phyloP scores from a whole-genome alignment of 2,797 vertebrate species.

The Scomberomorus guttatus region DNA sequence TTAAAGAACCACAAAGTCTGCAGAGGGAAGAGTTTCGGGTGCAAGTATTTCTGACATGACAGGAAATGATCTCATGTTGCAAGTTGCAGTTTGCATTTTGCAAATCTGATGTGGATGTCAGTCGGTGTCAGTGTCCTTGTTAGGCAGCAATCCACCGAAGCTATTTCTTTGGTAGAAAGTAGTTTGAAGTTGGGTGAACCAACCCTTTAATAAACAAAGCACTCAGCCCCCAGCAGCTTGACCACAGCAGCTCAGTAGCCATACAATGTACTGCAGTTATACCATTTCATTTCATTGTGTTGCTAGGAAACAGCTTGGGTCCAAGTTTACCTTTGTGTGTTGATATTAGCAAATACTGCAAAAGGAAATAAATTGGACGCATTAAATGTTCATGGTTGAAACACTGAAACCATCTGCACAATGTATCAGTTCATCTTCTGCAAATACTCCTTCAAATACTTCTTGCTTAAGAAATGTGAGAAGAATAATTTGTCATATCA shows the following conservation, averaged over 20 bases:
- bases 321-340: slow-evolving; percentile 7
- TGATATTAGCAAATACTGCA: not conserved
- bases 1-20: too few species aligned
- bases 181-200: not conserved
- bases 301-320: slow-evolving; percentile 44
- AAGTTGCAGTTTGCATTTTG: too few species aligned
- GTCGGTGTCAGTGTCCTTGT: not conserved
- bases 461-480: not conserved
- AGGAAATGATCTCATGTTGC: too few species aligned
- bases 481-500: not conserved
- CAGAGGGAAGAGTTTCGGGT: too few species aligned
- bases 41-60: too few species aligned
- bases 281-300: slow-evolving; percentile 20
- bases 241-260: not conserved
- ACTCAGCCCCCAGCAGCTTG: slow-evolving; percentile 10
- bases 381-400: not conserved
- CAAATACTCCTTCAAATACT: too few species aligned
- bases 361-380: not conserved
- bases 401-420: not conserved
- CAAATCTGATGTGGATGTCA: not conserved
- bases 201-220: slow-evolving; percentile 16
- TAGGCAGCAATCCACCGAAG: not conserved
- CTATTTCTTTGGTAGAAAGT: not conserved
- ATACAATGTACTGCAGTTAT: not conserved
- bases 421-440: not conserved